Evolutionary conservation across 1,140 invertebrate genomes (phyloP).

Genomic region (Penaeus vannamei): DNA sequence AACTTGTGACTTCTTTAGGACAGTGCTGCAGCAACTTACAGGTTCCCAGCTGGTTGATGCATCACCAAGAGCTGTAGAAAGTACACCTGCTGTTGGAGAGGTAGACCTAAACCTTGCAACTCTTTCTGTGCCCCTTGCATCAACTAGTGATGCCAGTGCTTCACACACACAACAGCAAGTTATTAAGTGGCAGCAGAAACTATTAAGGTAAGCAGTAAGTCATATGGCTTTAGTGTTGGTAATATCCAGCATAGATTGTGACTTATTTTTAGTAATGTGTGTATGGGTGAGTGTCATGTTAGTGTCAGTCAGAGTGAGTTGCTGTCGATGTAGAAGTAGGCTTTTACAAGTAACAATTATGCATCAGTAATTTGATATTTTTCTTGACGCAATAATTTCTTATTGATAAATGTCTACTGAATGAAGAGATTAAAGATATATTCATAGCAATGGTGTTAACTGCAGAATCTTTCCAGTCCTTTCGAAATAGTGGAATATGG

Average conservation of each 20-base stretch:
- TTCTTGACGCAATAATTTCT: no score
- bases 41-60: constrained; percentile 43
- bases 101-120: background rate
- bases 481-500: constrained; percentile 36
- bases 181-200: constrained; percentile 51
- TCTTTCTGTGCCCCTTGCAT: background rate
- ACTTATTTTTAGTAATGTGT: background rate
- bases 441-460: no score
- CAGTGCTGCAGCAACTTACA: constrained; percentile 41
- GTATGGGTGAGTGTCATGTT: no score
- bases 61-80: constrained; percentile 34
- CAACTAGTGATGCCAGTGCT: background rate
- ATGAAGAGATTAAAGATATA: no score
- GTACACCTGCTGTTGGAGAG: background rate
- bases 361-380: no score
- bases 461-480: background rate
- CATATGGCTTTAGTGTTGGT: background rate
- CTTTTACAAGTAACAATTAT: no score
- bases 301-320: no score
- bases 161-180: constrained; percentile 38
- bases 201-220: constrained; percentile 19
- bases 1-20: constrained; percentile 6
- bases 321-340: no score
- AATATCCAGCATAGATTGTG: background rate
- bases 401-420: no score